Conservation (phyloP, 1,140 invertebrate species). For the Manduca sexta region DNA sequence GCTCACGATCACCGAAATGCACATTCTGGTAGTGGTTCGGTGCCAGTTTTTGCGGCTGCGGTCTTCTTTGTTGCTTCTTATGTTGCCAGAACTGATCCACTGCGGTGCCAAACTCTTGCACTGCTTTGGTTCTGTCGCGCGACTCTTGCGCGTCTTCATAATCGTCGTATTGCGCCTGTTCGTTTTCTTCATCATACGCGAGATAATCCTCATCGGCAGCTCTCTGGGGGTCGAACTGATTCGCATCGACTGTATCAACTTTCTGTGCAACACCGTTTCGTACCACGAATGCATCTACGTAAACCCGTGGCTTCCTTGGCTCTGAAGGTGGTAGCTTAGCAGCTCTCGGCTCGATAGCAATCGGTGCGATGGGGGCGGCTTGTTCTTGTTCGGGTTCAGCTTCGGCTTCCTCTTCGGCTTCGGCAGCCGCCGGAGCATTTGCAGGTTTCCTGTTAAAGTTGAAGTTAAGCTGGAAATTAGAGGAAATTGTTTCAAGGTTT, state of each 20-base stretch:
- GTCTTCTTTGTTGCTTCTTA: slow-evolving; percentile 28
- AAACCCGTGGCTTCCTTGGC: slow-evolving; percentile 55
- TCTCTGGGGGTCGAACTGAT: slow-evolving; percentile 34
- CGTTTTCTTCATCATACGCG: slow-evolving; percentile 51
- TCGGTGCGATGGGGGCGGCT: slow-evolving; percentile 9
- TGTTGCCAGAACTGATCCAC: slow-evolving; percentile 61
- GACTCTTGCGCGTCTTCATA: slow-evolving; percentile 58
- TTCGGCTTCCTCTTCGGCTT: slow-evolving; percentile 16
- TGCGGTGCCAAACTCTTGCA: slow-evolving; percentile 51
- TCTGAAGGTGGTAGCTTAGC: slow-evolving; percentile 37
- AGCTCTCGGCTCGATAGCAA: slow-evolving; percentile 41
- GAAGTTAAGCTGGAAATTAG: slow-evolving; percentile 52
- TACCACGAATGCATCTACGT: slow-evolving; percentile 66
- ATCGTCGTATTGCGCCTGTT: slow-evolving; percentile 49
- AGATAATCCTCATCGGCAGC: slow-evolving; percentile 49
- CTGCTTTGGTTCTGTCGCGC: slow-evolving; percentile 44
- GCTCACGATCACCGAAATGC: slow-evolving; percentile 56
- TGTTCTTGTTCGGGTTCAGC: slow-evolving; percentile 24
- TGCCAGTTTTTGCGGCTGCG: slow-evolving; percentile 22
- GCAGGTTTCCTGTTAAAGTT: slow-evolving; percentile 48
- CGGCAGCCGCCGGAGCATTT: slow-evolving; percentile 22
- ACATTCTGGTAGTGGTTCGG: slow-evolving; percentile 50
- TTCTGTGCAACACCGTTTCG: slow-evolving; percentile 55
- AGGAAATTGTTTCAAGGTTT: slow-evolving; percentile 49
- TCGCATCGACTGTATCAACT: slow-evolving; percentile 56